Evolutionary conservation across 53 echinoderm and acorn worm species (phyloP), one percentile per base, ranked within the genome.

Genomic region (Holothuria scabra): DNA sequence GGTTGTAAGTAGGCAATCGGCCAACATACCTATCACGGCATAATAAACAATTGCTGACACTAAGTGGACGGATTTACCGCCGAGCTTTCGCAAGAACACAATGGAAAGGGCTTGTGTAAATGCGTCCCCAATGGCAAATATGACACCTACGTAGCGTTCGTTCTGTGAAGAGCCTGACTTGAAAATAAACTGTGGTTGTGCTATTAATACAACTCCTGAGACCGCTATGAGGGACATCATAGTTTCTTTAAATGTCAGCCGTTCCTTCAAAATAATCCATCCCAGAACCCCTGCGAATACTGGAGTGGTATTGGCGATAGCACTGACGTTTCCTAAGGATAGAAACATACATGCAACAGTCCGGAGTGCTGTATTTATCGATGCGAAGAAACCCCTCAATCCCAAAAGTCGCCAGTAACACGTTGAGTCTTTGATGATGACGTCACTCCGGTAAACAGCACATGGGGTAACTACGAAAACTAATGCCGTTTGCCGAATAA

Each of bases 271-370:
- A 46, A 72, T 26, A 14, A 46, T 26, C 72, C 72, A 72, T 13
- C 72, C 72, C 24, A 72, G 44, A 4, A 72, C 20, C 4, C 46
- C 72, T 5, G 46, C 72, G 24, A 72, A 72, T 44, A 72, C 72
- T 1, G 72, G 72, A 12, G 34, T 13, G 24, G 72, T 72, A 26
- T 72, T 72, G 5, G 72, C 34, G 1, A 72, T 48, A 21, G 72
- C 72, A 25, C 72, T 72, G 20, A 72, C 72, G n/a, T 72, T 72
- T n/a, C 44, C 72, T 12, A 72, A 48, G 24, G 72, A 72, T 49
- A 72, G 11, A 46, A 72, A 72, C 1, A 25, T 72, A 23, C 72
- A 72, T 12, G 72, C 72, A 24, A 34, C 8, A 25, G 72, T 72
- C 21, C 72, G n/a, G 46, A 38, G 26, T 25, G 48, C 46, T 72